Conservation (phyloP, 2,797 vertebrate genomes). For the Sternotherus odoratus region DNA sequence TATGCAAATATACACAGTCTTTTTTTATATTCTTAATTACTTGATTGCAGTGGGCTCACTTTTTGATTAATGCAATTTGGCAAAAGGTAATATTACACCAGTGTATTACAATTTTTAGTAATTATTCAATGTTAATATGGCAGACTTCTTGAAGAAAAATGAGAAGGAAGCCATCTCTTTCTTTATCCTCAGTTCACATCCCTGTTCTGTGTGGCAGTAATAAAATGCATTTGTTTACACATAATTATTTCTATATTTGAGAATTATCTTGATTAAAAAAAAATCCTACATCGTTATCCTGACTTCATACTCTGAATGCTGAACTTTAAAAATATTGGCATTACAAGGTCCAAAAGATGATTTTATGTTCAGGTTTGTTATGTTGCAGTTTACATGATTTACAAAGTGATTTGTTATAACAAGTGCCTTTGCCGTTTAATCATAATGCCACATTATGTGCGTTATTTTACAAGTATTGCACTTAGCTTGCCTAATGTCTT, state of each 20-base stretch:
- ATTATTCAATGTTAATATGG: conserved; percentile 83
- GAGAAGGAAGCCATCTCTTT: conserved; percentile 72
- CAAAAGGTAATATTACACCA: conserved; percentile 83
- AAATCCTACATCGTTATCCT: conserved; percentile 66
- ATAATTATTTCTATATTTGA: conserved; percentile 71
- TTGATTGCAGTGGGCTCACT: conserved; percentile 81
- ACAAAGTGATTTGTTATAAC: conserved; percentile 80
- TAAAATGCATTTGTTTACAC: conserved; percentile 75
- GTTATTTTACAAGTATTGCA: conserved; percentile 39
- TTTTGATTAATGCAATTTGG: conserved; percentile 85
- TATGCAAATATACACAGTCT: conserved; percentile 64
- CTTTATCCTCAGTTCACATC: conserved; percentile 70
- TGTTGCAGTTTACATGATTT: conserved; percentile 77
- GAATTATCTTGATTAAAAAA: conserved; percentile 51
- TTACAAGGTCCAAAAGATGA: conserved; percentile 74
- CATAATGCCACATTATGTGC: conserved; percentile 70
- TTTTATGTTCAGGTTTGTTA: conserved; percentile 70
- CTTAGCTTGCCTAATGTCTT: conserved; percentile 67
- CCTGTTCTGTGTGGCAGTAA: conserved; percentile 70
- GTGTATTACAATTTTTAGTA: conserved; percentile 82
- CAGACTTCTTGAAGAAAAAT: conserved; percentile 80
- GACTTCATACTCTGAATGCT: conserved; percentile 66
- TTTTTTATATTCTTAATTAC: conserved; percentile 78
- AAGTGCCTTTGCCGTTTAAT: conserved; percentile 79
- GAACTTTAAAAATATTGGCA: conserved; percentile 77